A percentile compares a stretch with the other conserved stretches of the same genome.
Conservation (phyloP, 2,113 vertebrate species). For the Struthio camelus region DNA sequence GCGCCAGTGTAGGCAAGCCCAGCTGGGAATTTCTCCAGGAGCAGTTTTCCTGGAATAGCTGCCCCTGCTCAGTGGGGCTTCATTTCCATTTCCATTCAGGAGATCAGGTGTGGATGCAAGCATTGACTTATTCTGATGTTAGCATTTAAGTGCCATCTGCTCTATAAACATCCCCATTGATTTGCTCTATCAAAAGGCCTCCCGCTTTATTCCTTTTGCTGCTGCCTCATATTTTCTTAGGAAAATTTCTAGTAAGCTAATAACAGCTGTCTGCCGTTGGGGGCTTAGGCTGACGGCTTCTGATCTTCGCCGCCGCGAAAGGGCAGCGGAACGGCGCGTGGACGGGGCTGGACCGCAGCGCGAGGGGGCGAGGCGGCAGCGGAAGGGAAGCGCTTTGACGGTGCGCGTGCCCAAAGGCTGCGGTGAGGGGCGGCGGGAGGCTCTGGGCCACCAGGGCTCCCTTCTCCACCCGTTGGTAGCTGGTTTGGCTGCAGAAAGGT, state of each 20-base stretch:
- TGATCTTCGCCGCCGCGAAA: fast-evolving
- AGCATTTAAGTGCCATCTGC: not conserved
- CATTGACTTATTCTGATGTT: not conserved
- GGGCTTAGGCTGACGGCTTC: not conserved
- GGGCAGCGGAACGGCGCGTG: fast-evolving
- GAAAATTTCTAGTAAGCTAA: not conserved
- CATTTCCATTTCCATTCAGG: not conserved
- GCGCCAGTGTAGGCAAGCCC: not conserved
- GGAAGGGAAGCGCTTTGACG: not conserved
- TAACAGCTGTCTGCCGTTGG: not conserved
- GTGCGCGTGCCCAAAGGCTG: not conserved
- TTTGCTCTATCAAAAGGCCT: not conserved
- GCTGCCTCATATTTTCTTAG: not conserved
- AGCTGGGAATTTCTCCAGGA: not conserved
- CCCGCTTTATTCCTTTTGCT: not conserved
- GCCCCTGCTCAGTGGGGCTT: not conserved
- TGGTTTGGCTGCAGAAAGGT: not conserved
- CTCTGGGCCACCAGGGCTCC: not conserved
- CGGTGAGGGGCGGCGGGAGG: not conserved
- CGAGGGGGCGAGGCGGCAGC: too few relatives aligned
- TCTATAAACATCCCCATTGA: constrained; percentile 10
- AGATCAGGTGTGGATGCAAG: not conserved
- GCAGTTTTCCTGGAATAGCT: not conserved
- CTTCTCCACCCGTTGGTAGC: not conserved
- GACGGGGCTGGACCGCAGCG: fast-evolving